A percentile compares a stretch with the other conserved stretches of the same genome.
Conservation (phyloP, 2,888 invertebrate species). For the Eustalomyia histrio region DNA sequence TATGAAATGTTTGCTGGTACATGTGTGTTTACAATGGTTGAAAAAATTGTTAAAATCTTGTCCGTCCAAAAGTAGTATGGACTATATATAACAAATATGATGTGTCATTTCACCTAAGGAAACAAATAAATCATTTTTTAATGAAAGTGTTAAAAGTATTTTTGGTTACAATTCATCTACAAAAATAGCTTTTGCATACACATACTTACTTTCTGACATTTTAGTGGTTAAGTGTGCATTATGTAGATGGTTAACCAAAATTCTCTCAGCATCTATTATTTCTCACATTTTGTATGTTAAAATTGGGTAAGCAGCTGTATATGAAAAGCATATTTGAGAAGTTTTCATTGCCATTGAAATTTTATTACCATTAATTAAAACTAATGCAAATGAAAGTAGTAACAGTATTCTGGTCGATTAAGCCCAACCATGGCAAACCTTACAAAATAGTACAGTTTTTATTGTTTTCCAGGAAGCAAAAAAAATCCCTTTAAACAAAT, state of each 20-base stretch:
- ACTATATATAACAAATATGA: conserved; percentile 28
- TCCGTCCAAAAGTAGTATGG: conserved; percentile 9
- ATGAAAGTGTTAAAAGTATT: conserved; percentile 16
- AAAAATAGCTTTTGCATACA: background rate
- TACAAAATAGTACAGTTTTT: too few species aligned
- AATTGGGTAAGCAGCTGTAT: background rate
- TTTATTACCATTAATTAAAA: too few species aligned
- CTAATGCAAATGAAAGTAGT: too few species aligned
- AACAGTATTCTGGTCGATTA: too few species aligned
- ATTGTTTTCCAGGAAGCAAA: too few species aligned
- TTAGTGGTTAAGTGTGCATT: conserved; percentile 30
- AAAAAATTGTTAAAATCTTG: conserved; percentile 20
- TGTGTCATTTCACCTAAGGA: background rate
- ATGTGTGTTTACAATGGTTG: conserved; percentile 27
- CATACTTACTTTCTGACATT: conserved; percentile 20
- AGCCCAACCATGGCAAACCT: too few species aligned
- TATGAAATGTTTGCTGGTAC: conserved; percentile 42
- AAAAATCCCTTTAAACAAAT: too few species aligned
- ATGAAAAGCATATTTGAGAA: too few species aligned
- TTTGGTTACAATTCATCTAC: background rate
- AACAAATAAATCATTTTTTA: conserved; percentile 5
- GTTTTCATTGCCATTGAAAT: too few species aligned
- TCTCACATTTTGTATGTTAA: conserved; percentile 28
- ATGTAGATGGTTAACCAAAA: conserved; percentile 63
- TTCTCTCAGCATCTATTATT: conserved; percentile 55